Evolutionary conservation across 2,888 invertebrate species (phyloP).

Genomic region (Sipha maydis): DNA sequence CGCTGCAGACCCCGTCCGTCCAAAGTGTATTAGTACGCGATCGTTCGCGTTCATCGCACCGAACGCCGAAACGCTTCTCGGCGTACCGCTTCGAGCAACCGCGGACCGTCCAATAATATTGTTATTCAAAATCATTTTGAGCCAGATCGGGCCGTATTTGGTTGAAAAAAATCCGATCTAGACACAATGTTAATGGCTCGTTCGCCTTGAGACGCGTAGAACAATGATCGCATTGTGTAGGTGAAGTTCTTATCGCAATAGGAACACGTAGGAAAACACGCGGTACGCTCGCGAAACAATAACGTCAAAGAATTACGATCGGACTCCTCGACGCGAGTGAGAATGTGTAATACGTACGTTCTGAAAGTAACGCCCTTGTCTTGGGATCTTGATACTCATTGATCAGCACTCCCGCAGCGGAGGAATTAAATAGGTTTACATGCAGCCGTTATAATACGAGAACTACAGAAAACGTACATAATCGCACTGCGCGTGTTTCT

Average conservation of each 20-base stretch:
- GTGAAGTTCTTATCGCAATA: conserved; percentile 17
- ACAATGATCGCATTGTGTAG: conserved; percentile 22
- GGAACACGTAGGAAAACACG: conserved; percentile 24
- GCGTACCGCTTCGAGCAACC: background rate
- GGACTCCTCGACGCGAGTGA: background rate
- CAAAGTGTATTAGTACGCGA: too few relatives aligned
- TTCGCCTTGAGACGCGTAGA: conserved; percentile 23
- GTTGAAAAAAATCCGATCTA: conserved; percentile 26
- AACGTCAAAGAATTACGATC: conserved; percentile 3
- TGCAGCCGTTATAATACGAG: background rate
- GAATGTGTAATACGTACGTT: background rate
- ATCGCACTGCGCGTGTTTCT: background rate
- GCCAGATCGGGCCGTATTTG: conserved; percentile 2
- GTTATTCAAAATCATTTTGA: conserved; percentile 3
- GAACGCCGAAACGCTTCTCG: background rate
- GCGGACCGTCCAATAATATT: background rate
- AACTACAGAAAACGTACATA: background rate
- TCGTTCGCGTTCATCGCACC: background rate
- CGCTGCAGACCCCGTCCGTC: too few relatives aligned
- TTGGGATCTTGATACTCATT: conserved; percentile 18
- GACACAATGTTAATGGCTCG: conserved; percentile 1
- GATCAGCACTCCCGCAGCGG: conserved; percentile 9
- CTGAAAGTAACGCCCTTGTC: conserved; percentile 45
- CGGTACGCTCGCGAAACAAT: background rate
- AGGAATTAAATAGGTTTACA: background rate